Evolutionary conservation across 2,888 invertebrate species (phyloP).

Genomic region (Scelioninae gen. 1): DNA sequence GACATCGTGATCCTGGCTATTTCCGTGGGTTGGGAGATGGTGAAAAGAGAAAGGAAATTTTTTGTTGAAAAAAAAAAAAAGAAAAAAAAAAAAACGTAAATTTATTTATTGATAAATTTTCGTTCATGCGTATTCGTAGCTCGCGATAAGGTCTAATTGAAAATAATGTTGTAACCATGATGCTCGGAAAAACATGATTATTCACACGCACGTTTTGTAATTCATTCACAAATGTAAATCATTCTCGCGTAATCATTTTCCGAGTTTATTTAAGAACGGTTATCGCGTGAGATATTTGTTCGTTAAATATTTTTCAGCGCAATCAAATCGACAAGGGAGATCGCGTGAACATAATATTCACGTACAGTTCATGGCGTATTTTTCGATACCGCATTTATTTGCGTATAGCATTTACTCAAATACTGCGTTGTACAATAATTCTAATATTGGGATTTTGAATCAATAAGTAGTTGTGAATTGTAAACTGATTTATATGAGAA

Average conservation of each 20-base stretch:
- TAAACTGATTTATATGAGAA: too few species aligned
- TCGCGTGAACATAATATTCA: constrained; percentile 21
- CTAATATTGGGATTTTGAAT: not conserved
- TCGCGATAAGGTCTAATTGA: constrained; percentile 18
- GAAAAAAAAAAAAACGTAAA: not conserved
- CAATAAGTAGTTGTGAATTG: not conserved
- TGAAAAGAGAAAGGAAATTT: not conserved
- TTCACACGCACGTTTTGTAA: constrained; percentile 51
- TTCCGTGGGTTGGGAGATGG: too few species aligned
- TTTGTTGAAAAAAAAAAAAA: too few species aligned
- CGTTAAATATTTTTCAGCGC: constrained; percentile 53
- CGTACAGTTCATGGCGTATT: not conserved
- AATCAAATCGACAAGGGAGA: constrained; percentile 17
- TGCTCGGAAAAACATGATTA: constrained; percentile 47
- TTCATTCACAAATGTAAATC: constrained; percentile 55
- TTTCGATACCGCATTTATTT: not conserved
- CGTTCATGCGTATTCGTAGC: constrained; percentile 13
- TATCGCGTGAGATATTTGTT: constrained; percentile 52
- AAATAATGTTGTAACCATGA: constrained; percentile 41
- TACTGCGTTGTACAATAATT: not conserved
- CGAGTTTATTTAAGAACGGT: constrained; percentile 51
- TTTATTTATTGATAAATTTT: constrained; percentile 22
- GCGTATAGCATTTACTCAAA: constrained; percentile 5
- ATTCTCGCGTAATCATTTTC: constrained; percentile 38
- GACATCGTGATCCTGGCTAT: too few species aligned